Conservation (phyloP, 2,888 invertebrate species). For the Sinodicranocentrus sp. region DNA sequence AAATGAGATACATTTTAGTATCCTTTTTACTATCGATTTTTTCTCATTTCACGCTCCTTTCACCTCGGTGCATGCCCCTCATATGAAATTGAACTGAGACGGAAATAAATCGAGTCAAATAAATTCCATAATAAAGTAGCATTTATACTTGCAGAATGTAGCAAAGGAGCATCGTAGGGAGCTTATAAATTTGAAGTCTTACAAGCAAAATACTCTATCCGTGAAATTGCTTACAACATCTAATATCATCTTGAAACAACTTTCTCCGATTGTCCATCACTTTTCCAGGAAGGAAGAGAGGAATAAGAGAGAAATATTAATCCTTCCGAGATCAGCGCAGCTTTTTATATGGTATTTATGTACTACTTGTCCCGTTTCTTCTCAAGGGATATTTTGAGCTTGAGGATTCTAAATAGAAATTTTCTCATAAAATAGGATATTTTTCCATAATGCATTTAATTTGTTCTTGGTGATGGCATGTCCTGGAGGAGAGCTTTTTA, state of each 20-base stretch:
- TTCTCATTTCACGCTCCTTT: slow-evolving; percentile 53
- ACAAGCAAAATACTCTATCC: slow-evolving; percentile 52
- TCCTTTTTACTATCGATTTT: slow-evolving; percentile 62
- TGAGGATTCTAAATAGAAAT: slow-evolving; percentile 61
- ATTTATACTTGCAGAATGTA: slow-evolving; percentile 25
- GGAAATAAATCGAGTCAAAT: slow-evolving; percentile 42
- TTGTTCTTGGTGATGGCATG: slow-evolving; percentile 26
- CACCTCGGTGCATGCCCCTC: slow-evolving; percentile 19
- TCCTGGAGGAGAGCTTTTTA: slow-evolving; percentile 57
- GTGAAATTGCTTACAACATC: slow-evolving; percentile 55
- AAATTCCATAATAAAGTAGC: slow-evolving; percentile 55
- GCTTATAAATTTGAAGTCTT: slow-evolving; percentile 29
- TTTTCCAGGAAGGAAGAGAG: slow-evolving; percentile 40
- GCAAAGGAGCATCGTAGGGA: too few species aligned
- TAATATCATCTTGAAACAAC: slow-evolving; percentile 24
- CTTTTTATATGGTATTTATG: background rate
- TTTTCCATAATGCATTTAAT: slow-evolving; percentile 59
- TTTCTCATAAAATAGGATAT: slow-evolving; percentile 61
- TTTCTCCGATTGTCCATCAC: slow-evolving; percentile 30
- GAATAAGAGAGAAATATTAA: slow-evolving; percentile 50
- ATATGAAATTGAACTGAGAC: slow-evolving; percentile 37
- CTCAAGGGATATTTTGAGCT: background rate
- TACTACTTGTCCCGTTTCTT: background rate
- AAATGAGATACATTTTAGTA: slow-evolving; percentile 65
- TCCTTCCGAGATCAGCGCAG: slow-evolving; percentile 46